Base-by-base conservation (phyloP, 2,797 vertebrate species). In the Sphaeramia orbicularis region DNA sequence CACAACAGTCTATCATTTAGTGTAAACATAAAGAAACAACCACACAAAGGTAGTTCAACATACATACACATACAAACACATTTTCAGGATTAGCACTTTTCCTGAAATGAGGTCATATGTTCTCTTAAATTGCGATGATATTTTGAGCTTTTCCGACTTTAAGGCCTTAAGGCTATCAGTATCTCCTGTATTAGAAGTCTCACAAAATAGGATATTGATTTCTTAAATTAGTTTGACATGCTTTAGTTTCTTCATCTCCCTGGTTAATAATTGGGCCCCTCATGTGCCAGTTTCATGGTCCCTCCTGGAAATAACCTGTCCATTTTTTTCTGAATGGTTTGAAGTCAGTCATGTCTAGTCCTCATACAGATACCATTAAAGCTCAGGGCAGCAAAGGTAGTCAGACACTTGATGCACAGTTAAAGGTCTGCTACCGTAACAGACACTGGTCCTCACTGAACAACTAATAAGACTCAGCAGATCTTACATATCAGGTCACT, bases 201-300 rank as follows among this genome's bases (percentile, higher is more conserved):
- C 60, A 53, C 8, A 38, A 69, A 80, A 83, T 48, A 65, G 37
- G 67, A 80, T 91, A 91, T 91, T 84, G 89, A 91, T 90, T 88
- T 90, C 86, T 84, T 89, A 84, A 91, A 92, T 89, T 90, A 92
- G 88, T 86, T 72, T 59, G 91, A 90, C 90, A 90, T 78, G 81
- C 79, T 93, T 91, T 89, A 32, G 63, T 85, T 91, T 79, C 81
- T 50, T 37, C 51, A 13, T 41, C 70, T 86, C 81, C 68, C 63
- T 58, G 41, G 73, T 37, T 62, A 67, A 75, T 74, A 62, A 62
- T 19, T 4, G 30, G 64, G 37, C 66, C 76, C 81, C 59, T 78
- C 43, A 21, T 85, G 84, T 74, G 65, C 76, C 76, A 81, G 50
- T 86, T 91, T 76, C 18, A 4, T 57, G 44, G 59, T 74, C 66